Evolutionary conservation across 2,888 invertebrate species (phyloP).

Genomic region (Leuctra nigra): DNA sequence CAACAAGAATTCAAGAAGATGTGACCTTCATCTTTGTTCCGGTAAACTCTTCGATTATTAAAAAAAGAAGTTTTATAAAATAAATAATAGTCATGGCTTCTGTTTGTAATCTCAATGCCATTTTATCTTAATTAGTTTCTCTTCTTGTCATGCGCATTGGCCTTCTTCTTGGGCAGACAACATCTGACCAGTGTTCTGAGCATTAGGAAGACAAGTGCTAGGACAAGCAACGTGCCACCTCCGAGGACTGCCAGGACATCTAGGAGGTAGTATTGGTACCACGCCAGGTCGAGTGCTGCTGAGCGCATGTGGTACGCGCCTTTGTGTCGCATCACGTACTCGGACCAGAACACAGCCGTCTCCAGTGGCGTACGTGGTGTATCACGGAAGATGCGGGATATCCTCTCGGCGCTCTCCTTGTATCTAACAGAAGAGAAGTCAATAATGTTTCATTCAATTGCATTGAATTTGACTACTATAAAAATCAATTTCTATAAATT

Average conservation of each 20-base stretch:
- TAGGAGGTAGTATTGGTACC: slow-evolving; percentile 41
- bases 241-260: slow-evolving; percentile 23
- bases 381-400: slow-evolving; percentile 46
- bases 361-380: slow-evolving; percentile 51
- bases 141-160: too few species aligned
- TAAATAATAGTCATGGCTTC: too few species aligned
- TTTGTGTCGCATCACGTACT: slow-evolving; percentile 49
- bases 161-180: too few species aligned
- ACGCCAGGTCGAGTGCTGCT: slow-evolving; percentile 39
- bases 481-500: background rate
- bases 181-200: background rate
- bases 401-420: slow-evolving; percentile 36
- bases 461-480: too few species aligned
- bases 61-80: too few species aligned
- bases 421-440: slow-evolving; percentile 37
- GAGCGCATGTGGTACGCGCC: slow-evolving; percentile 41
- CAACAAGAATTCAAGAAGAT: too few species aligned
- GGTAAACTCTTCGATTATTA: too few species aligned
- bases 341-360: slow-evolving; percentile 59
- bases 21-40: too few species aligned
- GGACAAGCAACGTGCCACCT: background rate
- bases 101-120: too few species aligned
- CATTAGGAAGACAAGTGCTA: background rate
- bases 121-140: background rate
- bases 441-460: too few species aligned